A percentile compares a stretch with the other conserved stretches of the same genome.
Evolutionary conservation across 1,140 invertebrate species (phyloP).

Genomic region (Thrips palmi): DNA sequence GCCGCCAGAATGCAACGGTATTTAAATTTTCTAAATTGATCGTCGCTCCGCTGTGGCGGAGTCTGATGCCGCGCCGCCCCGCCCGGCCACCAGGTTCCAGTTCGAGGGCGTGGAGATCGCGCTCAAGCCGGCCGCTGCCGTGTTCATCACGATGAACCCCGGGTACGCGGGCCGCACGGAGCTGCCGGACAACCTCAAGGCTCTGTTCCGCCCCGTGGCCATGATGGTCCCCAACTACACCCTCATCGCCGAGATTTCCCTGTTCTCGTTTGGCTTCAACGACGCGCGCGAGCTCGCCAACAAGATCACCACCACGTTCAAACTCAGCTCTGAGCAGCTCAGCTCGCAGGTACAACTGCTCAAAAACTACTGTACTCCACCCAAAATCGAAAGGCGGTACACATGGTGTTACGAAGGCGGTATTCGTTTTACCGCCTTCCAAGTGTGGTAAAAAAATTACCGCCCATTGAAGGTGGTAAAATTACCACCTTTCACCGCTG

Average conservation of each 20-base stretch:
- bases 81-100: constrained; percentile 33
- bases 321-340: constrained; percentile 49
- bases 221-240: constrained; percentile 63
- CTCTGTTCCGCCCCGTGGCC: constrained; percentile 49
- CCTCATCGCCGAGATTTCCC: constrained; percentile 49
- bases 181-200: constrained; percentile 53
- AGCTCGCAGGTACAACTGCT: constrained; percentile 29
- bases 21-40: too few relatives aligned
- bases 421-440: too few relatives aligned
- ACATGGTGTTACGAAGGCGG: too few relatives aligned
- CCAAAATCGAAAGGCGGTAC: too few relatives aligned
- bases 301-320: constrained; percentile 53
- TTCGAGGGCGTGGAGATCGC: constrained; percentile 44
- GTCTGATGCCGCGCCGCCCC: too few relatives aligned
- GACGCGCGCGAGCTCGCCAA: constrained; percentile 40
- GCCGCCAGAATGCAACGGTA: constrained; percentile 23
- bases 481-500: too few relatives aligned
- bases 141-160: constrained; percentile 61
- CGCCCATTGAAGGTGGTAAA: too few relatives aligned
- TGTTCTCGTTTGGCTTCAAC: constrained; percentile 50
- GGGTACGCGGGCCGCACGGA: constrained; percentile 53
- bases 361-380: constrained; percentile 1
- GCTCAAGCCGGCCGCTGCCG: constrained; percentile 41
- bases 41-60: too few relatives aligned
- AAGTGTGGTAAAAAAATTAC: background rate